A percentile compares a stretch with the other conserved stretches of the same genome.
Evolutionary conservation across 1,140 invertebrate genomes (phyloP).

Genomic region (Caenorhabditis brenneri): DNA sequence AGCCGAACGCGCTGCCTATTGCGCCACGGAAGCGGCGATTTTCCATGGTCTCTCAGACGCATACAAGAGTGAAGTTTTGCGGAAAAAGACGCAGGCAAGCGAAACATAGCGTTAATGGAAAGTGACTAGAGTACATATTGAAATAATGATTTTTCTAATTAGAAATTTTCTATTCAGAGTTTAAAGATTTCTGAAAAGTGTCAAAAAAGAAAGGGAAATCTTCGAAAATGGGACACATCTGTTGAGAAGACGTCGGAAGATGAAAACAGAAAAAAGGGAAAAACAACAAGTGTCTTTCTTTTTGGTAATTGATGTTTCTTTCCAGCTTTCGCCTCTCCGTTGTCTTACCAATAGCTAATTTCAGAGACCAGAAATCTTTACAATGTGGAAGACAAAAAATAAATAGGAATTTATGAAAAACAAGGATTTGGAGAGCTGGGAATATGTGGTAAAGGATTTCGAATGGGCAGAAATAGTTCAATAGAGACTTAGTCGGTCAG

Average conservation of each 20-base stretch:
- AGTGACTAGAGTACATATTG: too few species aligned
- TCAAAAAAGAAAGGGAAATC: not conserved
- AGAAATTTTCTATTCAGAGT: not conserved
- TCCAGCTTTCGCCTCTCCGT: slow-evolving; percentile 22
- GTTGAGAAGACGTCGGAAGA: not conserved
- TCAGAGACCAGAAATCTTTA: slow-evolving; percentile 20
- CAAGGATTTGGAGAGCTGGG: not conserved
- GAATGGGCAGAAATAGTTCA: too few species aligned
- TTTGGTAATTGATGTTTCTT: slow-evolving; percentile 39
- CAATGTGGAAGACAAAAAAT: not conserved
- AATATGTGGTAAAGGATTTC: too few species aligned
- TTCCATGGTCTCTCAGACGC: not conserved
- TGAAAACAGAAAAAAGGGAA: not conserved
- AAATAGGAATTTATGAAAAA: not conserved
- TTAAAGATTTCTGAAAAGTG: not conserved
- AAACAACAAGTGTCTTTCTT: slow-evolving; percentile 4
- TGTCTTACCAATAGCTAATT: slow-evolving; percentile 29
- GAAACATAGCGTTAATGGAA: too few species aligned
- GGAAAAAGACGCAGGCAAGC: not conserved
- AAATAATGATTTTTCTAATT: not conserved
- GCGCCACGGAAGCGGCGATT: slow-evolving; percentile 42
- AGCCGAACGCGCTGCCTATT: slow-evolving; percentile 66
- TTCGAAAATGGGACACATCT: not conserved
- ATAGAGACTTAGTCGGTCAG: too few species aligned
- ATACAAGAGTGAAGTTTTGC: not conserved